Evolutionary conservation across 2,888 invertebrate species (phyloP).

Genomic region (Synanthedon tipuliformis): DNA sequence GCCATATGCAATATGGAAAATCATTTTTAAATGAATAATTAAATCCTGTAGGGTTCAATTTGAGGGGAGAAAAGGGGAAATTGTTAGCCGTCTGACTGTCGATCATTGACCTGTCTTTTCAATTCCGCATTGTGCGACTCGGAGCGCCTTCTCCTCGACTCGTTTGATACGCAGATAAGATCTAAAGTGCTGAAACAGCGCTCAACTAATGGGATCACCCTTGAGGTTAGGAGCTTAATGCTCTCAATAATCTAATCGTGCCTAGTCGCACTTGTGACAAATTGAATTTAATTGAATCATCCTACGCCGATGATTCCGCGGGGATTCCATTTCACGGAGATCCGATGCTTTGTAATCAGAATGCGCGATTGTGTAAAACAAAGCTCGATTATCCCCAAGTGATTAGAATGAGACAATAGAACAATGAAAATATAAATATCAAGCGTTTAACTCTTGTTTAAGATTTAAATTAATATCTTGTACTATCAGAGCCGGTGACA

Average conservation of each 20-base stretch:
- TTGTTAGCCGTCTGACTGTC: slow-evolving; percentile 16
- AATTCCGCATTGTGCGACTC: slow-evolving; percentile 27
- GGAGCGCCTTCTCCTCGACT: slow-evolving; percentile 8
- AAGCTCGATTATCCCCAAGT: not conserved
- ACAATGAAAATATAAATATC: too few relatives aligned
- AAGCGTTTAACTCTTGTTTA: too few relatives aligned
- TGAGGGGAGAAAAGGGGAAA: not conserved
- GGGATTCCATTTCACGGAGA: not conserved
- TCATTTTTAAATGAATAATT: too few relatives aligned
- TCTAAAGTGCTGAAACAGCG: slow-evolving; percentile 14
- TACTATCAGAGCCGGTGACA: too few relatives aligned
- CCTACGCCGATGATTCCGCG: not conserved
- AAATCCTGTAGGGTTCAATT: too few relatives aligned
- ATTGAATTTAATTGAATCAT: slow-evolving; percentile 3
- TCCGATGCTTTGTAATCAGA: not conserved
- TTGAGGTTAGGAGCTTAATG: slow-evolving; percentile 12
- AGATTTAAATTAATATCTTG: too few relatives aligned
- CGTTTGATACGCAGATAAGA: slow-evolving; percentile 15
- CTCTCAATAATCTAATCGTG: slow-evolving; percentile 17
- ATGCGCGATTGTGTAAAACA: not conserved
- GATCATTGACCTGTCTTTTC: slow-evolving; percentile 30
- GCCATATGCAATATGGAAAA: too few relatives aligned
- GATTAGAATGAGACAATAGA: not conserved
- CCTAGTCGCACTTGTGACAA: slow-evolving; percentile 10
- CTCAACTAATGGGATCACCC: slow-evolving; percentile 15